Conservation (phyloP, 2,888 invertebrate species). For the Lasioglossum vierecki region DNA sequence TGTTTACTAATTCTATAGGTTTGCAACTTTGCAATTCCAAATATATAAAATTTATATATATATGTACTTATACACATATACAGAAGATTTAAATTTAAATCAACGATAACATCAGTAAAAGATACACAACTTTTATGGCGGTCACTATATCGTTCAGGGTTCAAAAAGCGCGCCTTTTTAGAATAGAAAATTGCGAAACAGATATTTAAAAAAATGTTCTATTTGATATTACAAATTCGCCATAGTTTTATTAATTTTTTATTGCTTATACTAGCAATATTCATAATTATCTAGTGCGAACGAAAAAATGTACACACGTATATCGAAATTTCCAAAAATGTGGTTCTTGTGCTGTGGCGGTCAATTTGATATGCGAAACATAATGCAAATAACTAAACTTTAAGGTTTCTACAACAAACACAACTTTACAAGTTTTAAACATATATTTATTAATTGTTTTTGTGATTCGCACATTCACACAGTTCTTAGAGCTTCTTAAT, state of each 20-base stretch:
- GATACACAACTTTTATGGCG: background rate
- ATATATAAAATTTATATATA: background rate
- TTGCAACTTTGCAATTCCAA: background rate
- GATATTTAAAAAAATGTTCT: too few species aligned
- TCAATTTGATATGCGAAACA: background rate
- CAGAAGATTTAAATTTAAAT: background rate
- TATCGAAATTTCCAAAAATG: too few species aligned
- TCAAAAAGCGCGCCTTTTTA: background rate
- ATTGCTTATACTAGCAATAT: background rate
- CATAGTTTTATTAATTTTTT: too few species aligned
- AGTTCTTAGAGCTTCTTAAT: slow-evolving; percentile 68
- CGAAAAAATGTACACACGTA: background rate
- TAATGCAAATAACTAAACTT: background rate
- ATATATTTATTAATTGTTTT: slow-evolving; percentile 77
- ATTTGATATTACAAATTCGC: too few species aligned
- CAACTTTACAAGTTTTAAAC: slow-evolving; percentile 76
- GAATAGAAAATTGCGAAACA: background rate
- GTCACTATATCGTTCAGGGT: too few species aligned
- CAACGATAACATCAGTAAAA: too few species aligned
- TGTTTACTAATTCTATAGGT: background rate
- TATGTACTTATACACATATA: too few species aligned
- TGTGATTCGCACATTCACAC: slow-evolving; percentile 80
- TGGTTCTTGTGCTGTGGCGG: background rate
- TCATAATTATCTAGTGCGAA: background rate
- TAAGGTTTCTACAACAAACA: background rate